Evolutionary conservation across 2,888 invertebrate genomes (phyloP).

Genomic region (Cremastinae sp.): DNA sequence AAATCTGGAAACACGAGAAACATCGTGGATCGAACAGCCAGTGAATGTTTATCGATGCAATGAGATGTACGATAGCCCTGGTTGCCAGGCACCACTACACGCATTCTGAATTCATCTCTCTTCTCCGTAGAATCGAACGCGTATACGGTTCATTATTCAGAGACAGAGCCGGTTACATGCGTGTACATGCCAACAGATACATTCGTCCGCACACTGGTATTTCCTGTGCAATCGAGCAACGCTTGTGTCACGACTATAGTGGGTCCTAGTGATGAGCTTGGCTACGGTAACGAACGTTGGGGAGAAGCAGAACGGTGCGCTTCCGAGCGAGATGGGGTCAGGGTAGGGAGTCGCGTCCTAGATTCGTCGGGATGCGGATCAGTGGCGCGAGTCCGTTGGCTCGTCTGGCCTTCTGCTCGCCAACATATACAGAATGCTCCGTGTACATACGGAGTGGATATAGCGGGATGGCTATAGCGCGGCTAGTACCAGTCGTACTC

Average conservation of each 20-base stretch:
- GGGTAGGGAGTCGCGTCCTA: slow-evolving; percentile 54
- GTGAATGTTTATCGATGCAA: slow-evolving; percentile 39
- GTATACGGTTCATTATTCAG: slow-evolving; percentile 56
- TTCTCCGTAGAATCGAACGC: slow-evolving; percentile 26
- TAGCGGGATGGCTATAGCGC: slow-evolving; percentile 8
- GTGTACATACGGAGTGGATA: slow-evolving; percentile 23
- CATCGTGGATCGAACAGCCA: slow-evolving; percentile 22
- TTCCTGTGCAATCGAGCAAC: slow-evolving; percentile 44
- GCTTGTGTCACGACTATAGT: slow-evolving; percentile 22
- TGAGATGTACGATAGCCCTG: slow-evolving; percentile 28
- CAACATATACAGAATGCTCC: slow-evolving; percentile 26
- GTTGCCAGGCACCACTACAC: slow-evolving; percentile 21
- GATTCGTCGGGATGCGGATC: slow-evolving; percentile 60
- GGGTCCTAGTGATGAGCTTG: slow-evolving; percentile 30
- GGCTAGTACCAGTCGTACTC: slow-evolving; percentile 30
- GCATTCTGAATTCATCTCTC: slow-evolving; percentile 18
- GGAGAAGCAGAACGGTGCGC: neutral
- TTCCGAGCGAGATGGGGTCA: slow-evolving; percentile 19
- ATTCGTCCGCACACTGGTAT: slow-evolving; percentile 39
- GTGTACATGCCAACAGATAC: slow-evolving; percentile 46
- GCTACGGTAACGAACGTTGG: slow-evolving; percentile 32
- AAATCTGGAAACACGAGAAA: slow-evolving; percentile 21
- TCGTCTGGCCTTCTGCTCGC: slow-evolving; percentile 47
- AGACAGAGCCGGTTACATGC: slow-evolving; percentile 29
- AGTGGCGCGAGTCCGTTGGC: slow-evolving; percentile 55